These are phyloP conservation scores for Gobio gobio DNA, from an alignment of 2,113 vertebrate genomes.

Conservation along the genomic window DNA sequence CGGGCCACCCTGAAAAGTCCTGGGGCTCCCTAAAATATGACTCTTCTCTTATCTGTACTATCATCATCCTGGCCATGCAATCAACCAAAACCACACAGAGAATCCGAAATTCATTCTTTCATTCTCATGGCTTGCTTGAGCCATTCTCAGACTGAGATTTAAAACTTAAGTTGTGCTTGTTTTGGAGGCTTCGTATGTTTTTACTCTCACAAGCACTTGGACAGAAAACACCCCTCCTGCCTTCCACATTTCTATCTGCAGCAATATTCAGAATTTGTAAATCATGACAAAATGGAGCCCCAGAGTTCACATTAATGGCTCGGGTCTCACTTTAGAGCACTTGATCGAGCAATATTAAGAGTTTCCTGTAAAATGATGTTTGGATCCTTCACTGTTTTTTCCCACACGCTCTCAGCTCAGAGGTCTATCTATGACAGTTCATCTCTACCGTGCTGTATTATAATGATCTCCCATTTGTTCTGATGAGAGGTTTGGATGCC, in stretches of 20 bases:
- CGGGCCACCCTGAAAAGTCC: conserved; percentile 18
- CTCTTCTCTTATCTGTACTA: conserved; percentile 19
- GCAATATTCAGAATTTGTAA: conserved; percentile 47
- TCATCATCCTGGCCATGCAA: conserved; percentile 2
- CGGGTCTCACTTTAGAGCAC: conserved; percentile 5
- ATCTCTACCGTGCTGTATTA: background rate
- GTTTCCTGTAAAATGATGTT: conserved; percentile 52
- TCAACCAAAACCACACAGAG: conserved; percentile 36
- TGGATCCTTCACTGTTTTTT: background rate
- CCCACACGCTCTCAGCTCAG: background rate
- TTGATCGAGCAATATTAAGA: conserved; percentile 20
- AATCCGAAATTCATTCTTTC: background rate
- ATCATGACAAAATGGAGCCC: conserved; percentile 37
- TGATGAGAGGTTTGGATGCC: background rate
- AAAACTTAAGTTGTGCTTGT: conserved; percentile 39
- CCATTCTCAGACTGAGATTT: conserved; percentile 22
- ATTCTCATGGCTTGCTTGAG: conserved; percentile 12
- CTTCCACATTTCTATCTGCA: conserved; percentile 32
- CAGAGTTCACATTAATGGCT: conserved; percentile 32
- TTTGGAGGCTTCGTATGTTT: conserved; percentile 37
- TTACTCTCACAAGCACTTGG: conserved; percentile 38
- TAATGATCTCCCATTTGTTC: conserved; percentile 5
- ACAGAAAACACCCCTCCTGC: conserved; percentile 3
- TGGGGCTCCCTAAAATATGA: background rate
- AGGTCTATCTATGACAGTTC: background rate